Evolutionary conservation across 2,113 vertebrate species (phyloP).

Genomic region (Tupaia tana): DNA sequence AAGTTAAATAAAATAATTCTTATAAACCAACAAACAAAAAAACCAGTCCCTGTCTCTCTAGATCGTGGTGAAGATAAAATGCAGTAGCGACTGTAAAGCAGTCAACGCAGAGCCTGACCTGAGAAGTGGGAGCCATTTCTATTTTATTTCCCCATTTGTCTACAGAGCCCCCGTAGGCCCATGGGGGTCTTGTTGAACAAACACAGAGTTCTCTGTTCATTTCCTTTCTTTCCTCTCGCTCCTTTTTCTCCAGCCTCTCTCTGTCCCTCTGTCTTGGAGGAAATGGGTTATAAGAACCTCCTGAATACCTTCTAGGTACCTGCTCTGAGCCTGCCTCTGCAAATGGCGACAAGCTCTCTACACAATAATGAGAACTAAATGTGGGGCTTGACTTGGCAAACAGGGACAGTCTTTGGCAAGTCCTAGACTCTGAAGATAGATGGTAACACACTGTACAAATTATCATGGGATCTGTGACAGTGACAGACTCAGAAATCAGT

Average conservation of each 20-base stretch:
- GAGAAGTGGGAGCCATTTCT: background rate
- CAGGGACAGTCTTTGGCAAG: background rate
- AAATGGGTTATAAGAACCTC: background rate
- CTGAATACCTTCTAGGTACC: background rate
- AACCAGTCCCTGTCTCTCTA: background rate
- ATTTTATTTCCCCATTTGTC: conserved; percentile 1
- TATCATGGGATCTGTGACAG: background rate
- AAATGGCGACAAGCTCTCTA: background rate
- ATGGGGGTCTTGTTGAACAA: background rate
- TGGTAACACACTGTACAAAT: conserved; percentile 37
- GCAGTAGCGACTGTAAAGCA: background rate
- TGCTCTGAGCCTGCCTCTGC: conserved; percentile 18
- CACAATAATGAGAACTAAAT: conserved; percentile 8
- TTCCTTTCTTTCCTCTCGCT: conserved; percentile 36
- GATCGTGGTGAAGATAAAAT: background rate
- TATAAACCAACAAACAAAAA: too few species aligned
- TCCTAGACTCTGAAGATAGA: conserved; percentile 42
- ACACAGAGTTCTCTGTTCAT: background rate
- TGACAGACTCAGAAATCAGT: conserved; percentile 34
- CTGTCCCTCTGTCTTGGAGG: background rate
- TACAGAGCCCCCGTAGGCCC: background rate
- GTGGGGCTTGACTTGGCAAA: background rate
- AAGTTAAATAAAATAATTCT: too few species aligned
- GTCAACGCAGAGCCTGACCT: background rate
- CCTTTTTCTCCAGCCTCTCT: background rate